These are phyloP conservation scores for Maniola hyperantus DNA, from an alignment of 2,888 invertebrate species.

Conservation along the genomic window DNA sequence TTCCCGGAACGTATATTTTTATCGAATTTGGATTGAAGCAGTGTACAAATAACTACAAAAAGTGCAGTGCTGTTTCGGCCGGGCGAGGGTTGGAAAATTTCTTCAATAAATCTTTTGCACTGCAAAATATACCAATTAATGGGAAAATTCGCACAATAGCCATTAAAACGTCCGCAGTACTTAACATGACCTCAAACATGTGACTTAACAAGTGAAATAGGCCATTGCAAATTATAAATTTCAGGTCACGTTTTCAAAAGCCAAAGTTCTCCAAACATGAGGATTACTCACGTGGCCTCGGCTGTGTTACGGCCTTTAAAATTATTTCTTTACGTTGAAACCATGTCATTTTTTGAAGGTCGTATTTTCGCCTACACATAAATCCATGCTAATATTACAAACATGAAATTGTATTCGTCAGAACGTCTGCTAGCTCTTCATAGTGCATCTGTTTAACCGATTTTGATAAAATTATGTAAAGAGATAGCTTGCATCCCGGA, in stretches of 20 bases:
- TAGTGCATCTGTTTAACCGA: no score
- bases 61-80: not conserved
- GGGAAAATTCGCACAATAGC: conserved; percentile 30
- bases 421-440: no score
- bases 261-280: conserved; percentile 16
- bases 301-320: conserved; percentile 1
- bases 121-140: conserved; percentile 5
- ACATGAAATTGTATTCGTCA: no score
- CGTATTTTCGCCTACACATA: not conserved
- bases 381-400: no score
- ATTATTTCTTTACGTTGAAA: conserved; percentile 7
- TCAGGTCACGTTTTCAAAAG: conserved; percentile 35
- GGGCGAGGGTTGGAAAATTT: not conserved
- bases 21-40: not conserved
- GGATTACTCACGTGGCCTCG: conserved; percentile 15
- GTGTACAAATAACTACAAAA: not conserved
- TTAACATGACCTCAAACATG: conserved; percentile 36
- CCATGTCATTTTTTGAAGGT: conserved; percentile 3
- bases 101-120: conserved; percentile 4
- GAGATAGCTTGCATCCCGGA: no score
- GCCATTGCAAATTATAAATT: conserved; percentile 36
- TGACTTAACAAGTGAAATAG: conserved; percentile 36
- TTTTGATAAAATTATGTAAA: no score
- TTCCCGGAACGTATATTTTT: not conserved
- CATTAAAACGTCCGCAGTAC: conserved; percentile 38